Percentiles rank a stretch among this genome's conserved stretches.
These are phyloP conservation scores for Aldrovandia affinis DNA, from an alignment of 2,797 vertebrate genomes.

Conservation along the genomic window DNA sequence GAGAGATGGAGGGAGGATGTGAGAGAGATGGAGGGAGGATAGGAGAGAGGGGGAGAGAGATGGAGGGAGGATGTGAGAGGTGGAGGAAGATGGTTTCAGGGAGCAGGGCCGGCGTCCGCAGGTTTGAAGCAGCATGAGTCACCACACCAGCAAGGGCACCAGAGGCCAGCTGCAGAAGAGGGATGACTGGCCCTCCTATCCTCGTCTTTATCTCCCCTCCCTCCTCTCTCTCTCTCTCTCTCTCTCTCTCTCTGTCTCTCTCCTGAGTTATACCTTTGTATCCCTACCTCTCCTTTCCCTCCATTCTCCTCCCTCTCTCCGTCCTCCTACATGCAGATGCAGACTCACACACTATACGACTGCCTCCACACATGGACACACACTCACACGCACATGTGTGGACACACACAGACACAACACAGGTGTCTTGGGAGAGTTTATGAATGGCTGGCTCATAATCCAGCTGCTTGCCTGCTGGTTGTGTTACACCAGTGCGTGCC, in stretches of 20 bases:
- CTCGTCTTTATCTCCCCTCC: neutral
- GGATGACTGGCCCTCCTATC: neutral
- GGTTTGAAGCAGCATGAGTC: neutral
- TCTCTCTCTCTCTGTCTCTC: neutral
- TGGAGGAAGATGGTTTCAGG: neutral
- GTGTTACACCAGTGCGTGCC: too few species aligned
- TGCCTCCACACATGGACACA: neutral
- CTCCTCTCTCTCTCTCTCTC: neutral
- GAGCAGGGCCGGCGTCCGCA: neutral
- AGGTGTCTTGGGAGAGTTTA: neutral
- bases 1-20: neutral
- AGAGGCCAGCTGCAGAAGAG: neutral
- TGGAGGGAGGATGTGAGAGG: neutral
- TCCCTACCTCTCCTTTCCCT: neutral
- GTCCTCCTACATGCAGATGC: neutral
- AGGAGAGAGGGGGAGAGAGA: neutral
- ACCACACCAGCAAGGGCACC: neutral
- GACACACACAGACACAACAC: neutral
- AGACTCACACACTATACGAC: neutral
- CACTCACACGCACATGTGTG: neutral
- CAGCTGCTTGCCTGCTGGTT: neutral
- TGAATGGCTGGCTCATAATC: neutral
- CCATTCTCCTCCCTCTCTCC: neutral
- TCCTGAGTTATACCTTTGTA: neutral
- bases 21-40: neutral